phyloP scores from a whole-genome alignment of 2,888 invertebrate species.

The Cerastis leucographa region DNA sequence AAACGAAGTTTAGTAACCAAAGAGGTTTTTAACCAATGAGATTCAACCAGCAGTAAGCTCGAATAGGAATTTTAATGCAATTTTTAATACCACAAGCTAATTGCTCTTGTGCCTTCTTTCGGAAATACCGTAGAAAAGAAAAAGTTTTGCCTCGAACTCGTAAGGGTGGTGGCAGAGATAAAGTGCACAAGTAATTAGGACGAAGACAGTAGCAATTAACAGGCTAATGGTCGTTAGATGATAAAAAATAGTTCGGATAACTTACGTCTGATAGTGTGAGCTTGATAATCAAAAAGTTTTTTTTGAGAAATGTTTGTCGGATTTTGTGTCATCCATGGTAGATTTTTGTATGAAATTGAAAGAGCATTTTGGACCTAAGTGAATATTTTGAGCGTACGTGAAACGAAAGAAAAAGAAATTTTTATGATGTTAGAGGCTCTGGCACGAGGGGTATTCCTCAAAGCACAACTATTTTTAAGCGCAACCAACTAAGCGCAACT shows the following conservation, averaged over 20 bases:
- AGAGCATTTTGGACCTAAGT: background rate
- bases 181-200: conserved; percentile 62
- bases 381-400: background rate
- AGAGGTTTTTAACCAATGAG: background rate
- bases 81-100: conserved; percentile 9
- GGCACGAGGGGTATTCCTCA: too few relatives aligned
- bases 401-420: background rate
- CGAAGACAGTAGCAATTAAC: conserved; percentile 53
- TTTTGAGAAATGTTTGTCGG: background rate
- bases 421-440: too few relatives aligned
- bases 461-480: too few relatives aligned
- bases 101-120: conserved; percentile 16
- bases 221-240: conserved; percentile 57
- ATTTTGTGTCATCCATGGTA: background rate
- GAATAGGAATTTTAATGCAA: conserved; percentile 3
- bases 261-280: conserved; percentile 36
- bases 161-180: conserved; percentile 53
- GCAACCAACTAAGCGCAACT: too few relatives aligned
- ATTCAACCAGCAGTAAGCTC: background rate
- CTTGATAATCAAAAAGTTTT: conserved; percentile 15
- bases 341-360: background rate
- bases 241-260: conserved; percentile 58
- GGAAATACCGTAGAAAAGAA: conserved; percentile 27
- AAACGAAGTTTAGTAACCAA: background rate
- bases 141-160: conserved; percentile 38